Evolutionary conservation across 2,797 vertebrate genomes (phyloP).

Genomic region (Gambelia wislizenii): DNA sequence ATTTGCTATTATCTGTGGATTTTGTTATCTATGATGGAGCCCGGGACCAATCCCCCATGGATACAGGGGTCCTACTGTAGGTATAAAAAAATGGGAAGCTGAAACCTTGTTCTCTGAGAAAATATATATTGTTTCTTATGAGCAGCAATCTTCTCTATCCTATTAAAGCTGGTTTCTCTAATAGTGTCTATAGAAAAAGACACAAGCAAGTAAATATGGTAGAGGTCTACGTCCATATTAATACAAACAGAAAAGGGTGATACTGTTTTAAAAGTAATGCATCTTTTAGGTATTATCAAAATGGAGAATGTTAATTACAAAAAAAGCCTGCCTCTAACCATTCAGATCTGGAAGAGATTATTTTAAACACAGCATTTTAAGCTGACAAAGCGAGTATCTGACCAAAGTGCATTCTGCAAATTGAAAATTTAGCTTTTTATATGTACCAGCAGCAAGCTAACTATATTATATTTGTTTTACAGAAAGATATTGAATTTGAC

Average conservation of each 20-base stretch:
- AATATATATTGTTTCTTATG: not conserved
- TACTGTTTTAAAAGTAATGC: not conserved
- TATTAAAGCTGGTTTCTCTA: not conserved
- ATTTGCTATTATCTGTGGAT: too few relatives aligned
- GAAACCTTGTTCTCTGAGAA: not conserved
- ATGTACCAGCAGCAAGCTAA: too few relatives aligned
- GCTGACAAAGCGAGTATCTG: not conserved
- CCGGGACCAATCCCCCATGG: too few relatives aligned
- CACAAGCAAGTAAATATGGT: not conserved
- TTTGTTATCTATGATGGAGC: too few relatives aligned
- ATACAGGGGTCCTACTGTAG: not conserved
- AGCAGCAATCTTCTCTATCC: not conserved
- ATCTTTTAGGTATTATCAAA: not conserved
- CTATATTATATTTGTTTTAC: not conserved
- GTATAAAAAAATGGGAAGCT: not conserved
- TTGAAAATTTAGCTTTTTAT: not conserved
- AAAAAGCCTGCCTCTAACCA: not conserved
- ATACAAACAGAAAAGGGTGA: not conserved
- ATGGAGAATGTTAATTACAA: not conserved
- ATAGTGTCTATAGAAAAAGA: not conserved
- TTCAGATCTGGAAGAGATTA: not conserved
- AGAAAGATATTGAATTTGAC: not conserved
- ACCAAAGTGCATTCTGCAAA: not conserved
- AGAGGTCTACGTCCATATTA: not conserved
- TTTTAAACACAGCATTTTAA: conserved; percentile 6